A percentile compares a stretch with the other conserved stretches of the same genome.
Evolutionary conservation across 2,888 invertebrate species (phyloP).

Genomic region (Lordiphosa fenestrarum): DNA sequence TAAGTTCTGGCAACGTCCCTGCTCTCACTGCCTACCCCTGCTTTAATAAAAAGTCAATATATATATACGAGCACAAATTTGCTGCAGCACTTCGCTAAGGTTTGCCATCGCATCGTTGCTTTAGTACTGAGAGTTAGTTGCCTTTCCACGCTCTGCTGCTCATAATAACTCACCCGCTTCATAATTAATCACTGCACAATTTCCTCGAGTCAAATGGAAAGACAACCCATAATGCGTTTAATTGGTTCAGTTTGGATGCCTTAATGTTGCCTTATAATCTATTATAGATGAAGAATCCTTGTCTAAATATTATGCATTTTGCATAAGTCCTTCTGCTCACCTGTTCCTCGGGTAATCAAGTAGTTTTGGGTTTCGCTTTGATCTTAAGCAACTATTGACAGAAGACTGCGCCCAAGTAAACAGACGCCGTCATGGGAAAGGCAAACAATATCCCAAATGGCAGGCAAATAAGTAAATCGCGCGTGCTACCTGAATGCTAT

Average conservation of each 20-base stretch:
- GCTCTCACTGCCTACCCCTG: too few relatives aligned
- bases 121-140: too few relatives aligned
- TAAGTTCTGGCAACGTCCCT: too few relatives aligned
- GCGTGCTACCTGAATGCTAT: conserved; percentile 33
- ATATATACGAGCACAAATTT: too few relatives aligned
- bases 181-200: neutral
- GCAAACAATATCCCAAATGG: conserved; percentile 51
- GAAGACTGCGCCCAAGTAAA: conserved; percentile 48
- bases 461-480: conserved; percentile 45
- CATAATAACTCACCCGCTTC: too few relatives aligned
- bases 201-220: conserved; percentile 3
- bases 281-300: conserved; percentile 1
- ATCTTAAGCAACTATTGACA: conserved; percentile 64
- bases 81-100: too few relatives aligned
- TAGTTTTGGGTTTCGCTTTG: conserved; percentile 52
- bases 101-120: too few relatives aligned
- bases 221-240: conserved; percentile 23
- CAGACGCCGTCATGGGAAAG: conserved; percentile 53
- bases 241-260: conserved; percentile 3
- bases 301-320: conserved; percentile 24
- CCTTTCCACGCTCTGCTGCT: too few relatives aligned
- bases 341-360: conserved; percentile 29
- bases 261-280: too few relatives aligned
- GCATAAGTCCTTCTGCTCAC: conserved; percentile 38
- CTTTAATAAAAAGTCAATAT: too few relatives aligned